Evolutionary conservation across 2,888 invertebrate genomes (phyloP), one percentile per base, ranked within the genome.

Genomic region (Endotricha flammealis): DNA sequence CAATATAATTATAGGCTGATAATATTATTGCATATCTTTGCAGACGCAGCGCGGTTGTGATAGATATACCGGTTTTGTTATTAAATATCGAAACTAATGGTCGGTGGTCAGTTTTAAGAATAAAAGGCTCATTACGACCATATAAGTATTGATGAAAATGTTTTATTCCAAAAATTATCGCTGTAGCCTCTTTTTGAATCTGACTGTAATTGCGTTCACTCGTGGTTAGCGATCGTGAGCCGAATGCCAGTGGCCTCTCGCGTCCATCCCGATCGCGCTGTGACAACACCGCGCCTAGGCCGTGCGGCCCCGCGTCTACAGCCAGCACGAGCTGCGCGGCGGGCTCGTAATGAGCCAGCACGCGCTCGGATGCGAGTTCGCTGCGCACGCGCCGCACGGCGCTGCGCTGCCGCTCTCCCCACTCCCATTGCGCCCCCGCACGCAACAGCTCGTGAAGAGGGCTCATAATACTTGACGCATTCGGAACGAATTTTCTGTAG

Each of bases 401-500:
- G n/a, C n/a, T n/a, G 9, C n/a, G 23, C 7, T 27, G 27, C n/a
- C 27, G 27, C 3, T 27, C 12, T 2, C 27, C 27, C 27, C 27
- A 27, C 10, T 7, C 8, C 27, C 27, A 27, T 12, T 2, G 7
- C 4, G 27, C 27, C 3, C 10, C 10, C 10, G n/a, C 13, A n/a
- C 27, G 27, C 11, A 27, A 12, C 13, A 27, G n/a, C n/a, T n/a
- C n/a, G 27, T 55, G 46, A 1, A 57, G 35, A 0, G 58, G 50
- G 9, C 25, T 38, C 10, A 57, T 23, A 3, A 48, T 6, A 0
- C 42, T 10, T 0, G 53, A 50, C 1, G 50, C 50, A 16, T 48
- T 43, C 0, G 53, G 56, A 17, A 56, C 43, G 38, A 54, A 55
- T 39, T 48, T 49, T n/a, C 52, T 39, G 31, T 57, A 56, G 33